phyloP scores from a whole-genome alignment of 1,140 invertebrate genomes.

The Apis dorsata region DNA sequence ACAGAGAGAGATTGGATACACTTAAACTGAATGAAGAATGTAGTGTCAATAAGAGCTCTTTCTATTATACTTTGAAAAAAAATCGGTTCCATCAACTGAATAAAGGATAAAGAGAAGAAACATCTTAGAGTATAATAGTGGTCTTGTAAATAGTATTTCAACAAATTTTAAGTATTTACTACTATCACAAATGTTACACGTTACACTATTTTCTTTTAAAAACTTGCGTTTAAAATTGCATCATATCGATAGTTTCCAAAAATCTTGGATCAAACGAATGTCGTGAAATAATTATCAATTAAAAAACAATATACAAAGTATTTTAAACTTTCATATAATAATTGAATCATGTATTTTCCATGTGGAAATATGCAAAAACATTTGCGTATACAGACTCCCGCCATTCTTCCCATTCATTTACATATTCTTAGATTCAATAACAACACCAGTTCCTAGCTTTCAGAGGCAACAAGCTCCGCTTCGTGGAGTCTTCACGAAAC shows the following conservation, averaged over 20 bases:
- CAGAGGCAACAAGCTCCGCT: constrained; percentile 12
- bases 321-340: background rate
- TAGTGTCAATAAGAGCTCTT: constrained; percentile 34
- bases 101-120: background rate
- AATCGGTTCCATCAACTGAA: constrained; percentile 17
- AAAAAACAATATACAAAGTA: too few relatives aligned
- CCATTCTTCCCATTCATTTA: background rate
- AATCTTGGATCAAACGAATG: background rate
- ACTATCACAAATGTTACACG: background rate
- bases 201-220: background rate
- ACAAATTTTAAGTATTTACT: constrained; percentile 1
- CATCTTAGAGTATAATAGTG: background rate
- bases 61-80: constrained; percentile 9
- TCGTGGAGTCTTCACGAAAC: background rate
- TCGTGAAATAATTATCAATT: background rate
- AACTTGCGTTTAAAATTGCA: too few relatives aligned
- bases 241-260: background rate
- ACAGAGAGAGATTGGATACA: constrained; percentile 10
- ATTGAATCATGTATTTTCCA: background rate
- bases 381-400: background rate
- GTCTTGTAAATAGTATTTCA: background rate
- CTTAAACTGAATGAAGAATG: constrained; percentile 30
- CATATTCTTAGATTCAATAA: constrained; percentile 18
- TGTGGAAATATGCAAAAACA: constrained; percentile 1
- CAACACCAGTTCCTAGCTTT: background rate